Evolutionary conservation across 1,140 invertebrate species (phyloP).

Genomic region (Melitaea cinxia): DNA sequence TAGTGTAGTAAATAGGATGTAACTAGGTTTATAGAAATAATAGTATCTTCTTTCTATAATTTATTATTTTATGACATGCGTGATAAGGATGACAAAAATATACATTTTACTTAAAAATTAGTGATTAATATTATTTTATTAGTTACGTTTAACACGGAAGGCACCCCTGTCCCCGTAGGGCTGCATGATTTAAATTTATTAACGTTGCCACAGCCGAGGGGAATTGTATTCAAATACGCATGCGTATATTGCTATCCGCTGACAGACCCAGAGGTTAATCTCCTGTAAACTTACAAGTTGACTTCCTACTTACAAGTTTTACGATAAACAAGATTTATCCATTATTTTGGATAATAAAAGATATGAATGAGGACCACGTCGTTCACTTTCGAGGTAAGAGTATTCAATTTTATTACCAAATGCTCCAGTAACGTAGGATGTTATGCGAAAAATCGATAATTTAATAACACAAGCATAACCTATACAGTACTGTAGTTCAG

Average conservation of each 20-base stretch:
- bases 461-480: slow-evolving; percentile 72
- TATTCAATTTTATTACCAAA: slow-evolving; percentile 9
- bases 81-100: too few relatives aligned
- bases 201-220: slow-evolving; percentile 38
- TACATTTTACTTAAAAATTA: background rate
- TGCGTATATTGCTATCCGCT: slow-evolving; percentile 44
- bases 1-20: too few relatives aligned
- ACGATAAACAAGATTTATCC: slow-evolving; percentile 57
- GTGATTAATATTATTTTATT: background rate
- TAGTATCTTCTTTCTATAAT: too few relatives aligned
- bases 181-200: slow-evolving; percentile 46
- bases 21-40: too few relatives aligned
- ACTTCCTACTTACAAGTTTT: slow-evolving; percentile 41
- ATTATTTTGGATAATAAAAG: slow-evolving; percentile 70
- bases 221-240: slow-evolving; percentile 43
- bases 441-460: slow-evolving; percentile 68
- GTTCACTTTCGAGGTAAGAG: slow-evolving; percentile 87
- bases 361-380: slow-evolving; percentile 88
- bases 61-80: too few relatives aligned
- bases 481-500: slow-evolving; percentile 30
- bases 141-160: background rate
- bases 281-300: slow-evolving; percentile 50
- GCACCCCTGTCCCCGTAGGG: slow-evolving; percentile 7
- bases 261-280: slow-evolving; percentile 44
- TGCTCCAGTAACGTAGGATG: slow-evolving; percentile 32